Evolutionary conservation across 2,797 vertebrate species (phyloP).

Genomic region (Gallinago stenura): DNA sequence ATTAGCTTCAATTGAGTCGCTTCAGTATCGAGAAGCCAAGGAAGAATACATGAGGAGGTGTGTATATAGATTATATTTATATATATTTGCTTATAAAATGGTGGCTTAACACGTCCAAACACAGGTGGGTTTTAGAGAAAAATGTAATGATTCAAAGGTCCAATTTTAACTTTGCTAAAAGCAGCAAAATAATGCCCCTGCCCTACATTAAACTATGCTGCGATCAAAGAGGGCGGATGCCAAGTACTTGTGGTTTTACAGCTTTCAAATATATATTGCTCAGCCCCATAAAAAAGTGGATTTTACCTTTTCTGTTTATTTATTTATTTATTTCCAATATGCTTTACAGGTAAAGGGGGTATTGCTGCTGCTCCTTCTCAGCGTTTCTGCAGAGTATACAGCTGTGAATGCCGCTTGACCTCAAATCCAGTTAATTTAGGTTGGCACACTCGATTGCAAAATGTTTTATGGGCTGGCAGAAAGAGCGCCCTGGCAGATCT

Average conservation of each 20-base stretch:
- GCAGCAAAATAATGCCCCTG: neutral
- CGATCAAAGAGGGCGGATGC: neutral
- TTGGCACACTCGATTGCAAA: neutral
- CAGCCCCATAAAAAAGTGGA: neutral
- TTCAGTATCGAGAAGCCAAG: neutral
- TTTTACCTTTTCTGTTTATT: neutral
- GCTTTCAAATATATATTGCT: conserved; percentile 10
- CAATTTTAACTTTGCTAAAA: neutral
- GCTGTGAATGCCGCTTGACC: neutral
- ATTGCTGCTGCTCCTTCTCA: neutral
- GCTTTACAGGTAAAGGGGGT: neutral
- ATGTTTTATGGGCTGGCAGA: neutral
- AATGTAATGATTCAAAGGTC: neutral
- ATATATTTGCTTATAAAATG: neutral
- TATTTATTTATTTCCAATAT: neutral
- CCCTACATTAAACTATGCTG: neutral
- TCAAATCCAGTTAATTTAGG: conserved; percentile 4
- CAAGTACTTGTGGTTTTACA: conserved; percentile 22
- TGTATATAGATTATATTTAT: neutral
- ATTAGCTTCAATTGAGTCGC: neutral
- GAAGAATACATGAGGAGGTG: neutral
- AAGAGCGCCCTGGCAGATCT: neutral
- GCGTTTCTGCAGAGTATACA: neutral
- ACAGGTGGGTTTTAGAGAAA: neutral
- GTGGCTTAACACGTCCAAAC: neutral